A percentile compares a stretch with the other conserved stretches of the same genome.
These are phyloP conservation scores for Seriola rivoliana DNA, from an alignment of 2,113 vertebrate species.

Conservation along the genomic window DNA sequence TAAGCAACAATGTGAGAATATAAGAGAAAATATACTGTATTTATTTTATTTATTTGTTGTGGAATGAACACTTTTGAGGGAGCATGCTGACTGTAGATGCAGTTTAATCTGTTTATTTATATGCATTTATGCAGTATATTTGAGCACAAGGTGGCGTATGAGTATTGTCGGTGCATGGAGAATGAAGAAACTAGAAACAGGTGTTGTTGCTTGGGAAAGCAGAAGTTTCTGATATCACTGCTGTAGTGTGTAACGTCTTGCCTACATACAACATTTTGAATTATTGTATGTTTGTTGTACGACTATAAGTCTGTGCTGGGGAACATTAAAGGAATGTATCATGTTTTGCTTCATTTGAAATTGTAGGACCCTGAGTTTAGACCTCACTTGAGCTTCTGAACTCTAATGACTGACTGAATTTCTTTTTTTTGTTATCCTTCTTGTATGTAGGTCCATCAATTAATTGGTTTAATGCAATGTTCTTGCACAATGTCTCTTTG, in stretches of 20 bases:
- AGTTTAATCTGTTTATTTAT: neutral
- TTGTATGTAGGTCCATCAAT: neutral
- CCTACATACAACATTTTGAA: neutral
- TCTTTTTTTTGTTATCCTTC: neutral
- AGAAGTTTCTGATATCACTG: neutral
- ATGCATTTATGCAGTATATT: neutral
- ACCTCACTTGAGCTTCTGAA: neutral
- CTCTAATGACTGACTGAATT: neutral
- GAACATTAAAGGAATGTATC: neutral
- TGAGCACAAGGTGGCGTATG: neutral
- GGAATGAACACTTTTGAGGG: too few relatives aligned
- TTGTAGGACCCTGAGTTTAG: neutral
- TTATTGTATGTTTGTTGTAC: neutral
- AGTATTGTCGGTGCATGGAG: neutral
- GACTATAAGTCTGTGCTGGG: neutral
- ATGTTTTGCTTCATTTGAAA: neutral
- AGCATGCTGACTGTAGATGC: too few relatives aligned
- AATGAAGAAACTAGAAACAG: neutral
- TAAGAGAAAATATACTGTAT: too few relatives aligned
- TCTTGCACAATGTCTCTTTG: neutral
- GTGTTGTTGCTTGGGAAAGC: neutral
- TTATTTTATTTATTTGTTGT: too few relatives aligned
- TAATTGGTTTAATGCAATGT: neutral
- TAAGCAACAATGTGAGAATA: too few relatives aligned
- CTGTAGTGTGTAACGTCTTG: too few relatives aligned